Percentiles rank a stretch among this genome's conserved stretches.
Evolutionary conservation across 2,113 vertebrate species (phyloP).

Genomic region (Colinus virginianus): DNA sequence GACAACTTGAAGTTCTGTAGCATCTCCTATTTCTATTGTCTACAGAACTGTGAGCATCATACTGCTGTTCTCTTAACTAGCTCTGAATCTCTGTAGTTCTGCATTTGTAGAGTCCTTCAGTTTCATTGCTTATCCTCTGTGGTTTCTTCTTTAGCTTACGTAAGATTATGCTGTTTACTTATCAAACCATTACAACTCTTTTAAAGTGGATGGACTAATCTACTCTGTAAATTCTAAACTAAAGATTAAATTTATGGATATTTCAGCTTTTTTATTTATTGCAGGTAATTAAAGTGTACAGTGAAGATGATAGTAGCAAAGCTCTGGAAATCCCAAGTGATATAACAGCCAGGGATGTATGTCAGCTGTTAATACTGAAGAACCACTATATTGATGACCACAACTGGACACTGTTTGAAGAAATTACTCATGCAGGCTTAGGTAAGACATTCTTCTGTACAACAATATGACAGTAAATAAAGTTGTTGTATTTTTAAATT

Average conservation of each 20-base stretch:
- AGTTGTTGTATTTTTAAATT: background rate
- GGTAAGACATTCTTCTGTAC: constrained; percentile 76
- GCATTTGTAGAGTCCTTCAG: background rate
- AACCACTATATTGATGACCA: constrained; percentile 94
- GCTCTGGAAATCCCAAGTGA: constrained; percentile 93
- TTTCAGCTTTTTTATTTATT: constrained; percentile 37
- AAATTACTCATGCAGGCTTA: constrained; percentile 83
- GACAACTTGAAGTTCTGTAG: background rate
- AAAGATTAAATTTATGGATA: background rate
- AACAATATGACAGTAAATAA: background rate
- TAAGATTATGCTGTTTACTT: background rate
- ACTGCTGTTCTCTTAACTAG: background rate
- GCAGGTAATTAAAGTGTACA: constrained; percentile 97
- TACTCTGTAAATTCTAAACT: background rate
- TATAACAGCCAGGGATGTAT: constrained; percentile 91
- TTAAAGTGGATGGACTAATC: background rate
- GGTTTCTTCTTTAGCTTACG: background rate
- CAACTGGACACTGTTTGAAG: constrained; percentile 95
- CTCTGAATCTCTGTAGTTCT: background rate
- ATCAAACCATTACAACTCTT: background rate
- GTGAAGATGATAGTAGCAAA: constrained; percentile 93
- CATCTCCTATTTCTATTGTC: background rate
- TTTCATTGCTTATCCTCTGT: background rate
- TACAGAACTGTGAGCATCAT: background rate
- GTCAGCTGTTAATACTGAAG: constrained; percentile 93